Base-by-base conservation (phyloP, 2,888 invertebrate genomes). In the Trisateles emortualis region DNA sequence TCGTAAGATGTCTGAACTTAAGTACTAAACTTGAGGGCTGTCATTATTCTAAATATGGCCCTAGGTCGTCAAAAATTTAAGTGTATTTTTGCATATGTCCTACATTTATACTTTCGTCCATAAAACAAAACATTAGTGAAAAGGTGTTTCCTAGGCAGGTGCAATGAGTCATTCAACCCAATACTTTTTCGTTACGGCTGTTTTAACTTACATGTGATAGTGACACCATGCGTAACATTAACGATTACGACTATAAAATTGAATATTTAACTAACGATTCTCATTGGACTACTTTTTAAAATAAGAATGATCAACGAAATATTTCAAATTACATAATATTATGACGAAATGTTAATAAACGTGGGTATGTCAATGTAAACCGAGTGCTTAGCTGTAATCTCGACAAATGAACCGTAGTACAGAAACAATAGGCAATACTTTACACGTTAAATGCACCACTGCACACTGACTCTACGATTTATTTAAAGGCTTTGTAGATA, bases 401-500 rank as follows among this genome's bases (percentile, higher is more conserved):
- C 49, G 59, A 51, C 63, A 68, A 84, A 83, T 87, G 78, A 73
- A 72, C 78, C 83, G 72, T 83, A 70, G 75, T 73, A 74, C 65
- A 67, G 70, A 79, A 76, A 86, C 85, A 86, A 85, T 83, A 64
- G 81, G 64, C 75, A 76, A 81, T 81, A 69, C 67, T 78, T 81
- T 76, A 81, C 73, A 74, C 72, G 74, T 80, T 76, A 76, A 74
- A 81, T 81, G 83, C 83, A 78, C 77, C 69, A 63, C 56, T 80
- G 79, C 78, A 79, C 79, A 78, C 67, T 53, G 64, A 64, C 72
- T 81, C 69, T 62, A 55, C 19, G 10, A 51, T 55, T 62, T 70
- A 75, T 53, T 51, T 49, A 57, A 40, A 56, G 29, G 46, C 35
- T 41, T 10, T 24, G 9, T 29, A 44, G 30, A 43, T 26, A 55